Percentiles rank a stretch among this genome's conserved stretches.
Evolutionary conservation across 2,888 invertebrate species (phyloP).

Genomic region (Adineta ricciae): DNA sequence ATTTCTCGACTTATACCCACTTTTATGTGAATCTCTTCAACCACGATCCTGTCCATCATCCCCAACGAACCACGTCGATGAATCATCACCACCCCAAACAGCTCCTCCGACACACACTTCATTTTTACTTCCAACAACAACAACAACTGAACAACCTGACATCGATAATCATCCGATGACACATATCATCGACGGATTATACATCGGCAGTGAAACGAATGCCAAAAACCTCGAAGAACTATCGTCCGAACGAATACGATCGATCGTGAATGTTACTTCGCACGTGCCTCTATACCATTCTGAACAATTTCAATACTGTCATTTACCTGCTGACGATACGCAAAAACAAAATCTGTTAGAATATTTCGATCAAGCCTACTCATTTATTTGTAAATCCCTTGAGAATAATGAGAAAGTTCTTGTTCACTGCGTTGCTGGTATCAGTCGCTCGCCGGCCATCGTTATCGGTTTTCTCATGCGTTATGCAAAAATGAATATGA

Average conservation of each 20-base stretch:
- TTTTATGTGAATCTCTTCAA: neutral
- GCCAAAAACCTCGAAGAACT: neutral
- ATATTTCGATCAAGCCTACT: conserved; percentile 1
- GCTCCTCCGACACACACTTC: neutral
- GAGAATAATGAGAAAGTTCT: conserved; percentile 13
- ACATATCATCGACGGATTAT: conserved; percentile 1
- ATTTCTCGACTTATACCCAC: neutral
- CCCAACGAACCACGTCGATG: neutral
- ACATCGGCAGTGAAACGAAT: neutral
- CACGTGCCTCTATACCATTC: neutral
- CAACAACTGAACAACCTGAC: neutral
- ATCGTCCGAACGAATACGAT: neutral
- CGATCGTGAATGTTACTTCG: neutral
- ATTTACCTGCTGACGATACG: conserved; percentile 14
- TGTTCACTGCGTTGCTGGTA: conserved; percentile 1
- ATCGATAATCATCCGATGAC: neutral
- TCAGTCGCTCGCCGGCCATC: neutral
- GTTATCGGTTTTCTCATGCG: conserved; percentile 10
- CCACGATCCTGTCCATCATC: neutral
- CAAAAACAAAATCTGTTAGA: conserved; percentile 11
- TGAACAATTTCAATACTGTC: neutral
- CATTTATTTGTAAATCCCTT: neutral
- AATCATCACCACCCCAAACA: neutral
- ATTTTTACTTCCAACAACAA: neutral
- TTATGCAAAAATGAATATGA: conserved; percentile 12